These are phyloP conservation scores for Polypedilum pembai DNA, from an alignment of 1,140 invertebrate genomes.

Conservation along the genomic window DNA sequence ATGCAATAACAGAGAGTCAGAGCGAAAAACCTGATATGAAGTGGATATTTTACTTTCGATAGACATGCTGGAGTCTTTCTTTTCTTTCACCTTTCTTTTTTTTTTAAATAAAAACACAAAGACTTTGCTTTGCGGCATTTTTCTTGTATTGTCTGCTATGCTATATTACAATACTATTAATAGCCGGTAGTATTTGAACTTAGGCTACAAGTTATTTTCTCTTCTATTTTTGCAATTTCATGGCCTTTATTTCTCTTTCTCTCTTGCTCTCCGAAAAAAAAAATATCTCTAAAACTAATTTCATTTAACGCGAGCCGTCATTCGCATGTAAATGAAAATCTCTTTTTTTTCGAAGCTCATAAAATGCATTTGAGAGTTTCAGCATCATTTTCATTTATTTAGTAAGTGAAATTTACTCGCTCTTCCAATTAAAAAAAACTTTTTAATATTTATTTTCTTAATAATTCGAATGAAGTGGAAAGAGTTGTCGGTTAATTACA, in stretches of 20 bases:
- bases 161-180: background rate
- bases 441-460: background rate
- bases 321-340: too few species aligned
- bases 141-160: slow-evolving; percentile 2
- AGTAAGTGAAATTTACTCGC: background rate
- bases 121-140: background rate
- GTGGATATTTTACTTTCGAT: background rate
- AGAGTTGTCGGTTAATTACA: background rate
- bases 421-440: background rate
- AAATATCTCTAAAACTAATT: too few species aligned
- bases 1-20: too few species aligned
- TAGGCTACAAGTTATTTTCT: background rate
- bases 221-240: background rate
- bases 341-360: background rate
- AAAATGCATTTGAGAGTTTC: background rate
- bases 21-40: too few species aligned
- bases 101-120: background rate
- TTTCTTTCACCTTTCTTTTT: slow-evolving; percentile 3
- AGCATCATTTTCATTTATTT: background rate
- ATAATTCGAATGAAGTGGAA: background rate
- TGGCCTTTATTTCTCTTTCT: background rate
- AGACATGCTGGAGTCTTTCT: background rate
- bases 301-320: too few species aligned
- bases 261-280: too few species aligned
- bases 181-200: background rate